These are phyloP conservation scores for Drosophila subsilvestris DNA, from an alignment of 2,888 invertebrate species.

Conservation along the genomic window DNA sequence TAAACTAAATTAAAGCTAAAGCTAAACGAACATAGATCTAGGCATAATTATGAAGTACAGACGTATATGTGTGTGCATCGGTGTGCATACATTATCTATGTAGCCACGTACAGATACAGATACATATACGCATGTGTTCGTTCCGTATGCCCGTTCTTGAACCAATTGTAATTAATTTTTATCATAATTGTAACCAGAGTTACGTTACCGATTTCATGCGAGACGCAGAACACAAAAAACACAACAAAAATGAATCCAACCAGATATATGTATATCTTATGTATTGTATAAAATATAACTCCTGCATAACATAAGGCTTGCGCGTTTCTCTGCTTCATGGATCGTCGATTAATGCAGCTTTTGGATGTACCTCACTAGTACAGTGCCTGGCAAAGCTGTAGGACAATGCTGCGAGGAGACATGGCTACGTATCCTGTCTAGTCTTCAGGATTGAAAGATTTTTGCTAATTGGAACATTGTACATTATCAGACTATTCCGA, in stretches of 20 bases:
- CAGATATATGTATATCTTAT: constrained; percentile 25
- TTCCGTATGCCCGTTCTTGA: constrained; percentile 33
- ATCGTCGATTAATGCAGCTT: constrained; percentile 13
- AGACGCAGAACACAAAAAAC: constrained; percentile 26
- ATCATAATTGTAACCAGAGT: constrained; percentile 68
- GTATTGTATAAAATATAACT: constrained; percentile 33
- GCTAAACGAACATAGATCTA: constrained; percentile 28
- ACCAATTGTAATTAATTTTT: constrained; percentile 73
- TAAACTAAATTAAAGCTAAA: constrained; percentile 15
- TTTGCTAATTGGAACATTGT: too few relatives aligned
- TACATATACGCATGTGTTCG: constrained; percentile 21
- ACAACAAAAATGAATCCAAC: constrained; percentile 16
- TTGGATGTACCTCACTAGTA: not conserved
- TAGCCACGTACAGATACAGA: constrained; percentile 19
- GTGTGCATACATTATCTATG: constrained; percentile 14
- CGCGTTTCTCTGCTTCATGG: constrained; percentile 11
- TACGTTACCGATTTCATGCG: constrained; percentile 43
- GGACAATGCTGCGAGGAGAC: not conserved
- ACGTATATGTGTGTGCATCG: constrained; percentile 29
- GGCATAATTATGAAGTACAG: constrained; percentile 48
- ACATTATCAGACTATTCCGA: too few relatives aligned
- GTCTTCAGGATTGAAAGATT: not conserved
- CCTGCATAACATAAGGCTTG: constrained; percentile 37
- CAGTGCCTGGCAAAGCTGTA: not conserved
- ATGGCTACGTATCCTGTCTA: too few relatives aligned